Base-by-base conservation (phyloP, 2,113 vertebrate genomes). In the Calonectris borealis region DNA sequence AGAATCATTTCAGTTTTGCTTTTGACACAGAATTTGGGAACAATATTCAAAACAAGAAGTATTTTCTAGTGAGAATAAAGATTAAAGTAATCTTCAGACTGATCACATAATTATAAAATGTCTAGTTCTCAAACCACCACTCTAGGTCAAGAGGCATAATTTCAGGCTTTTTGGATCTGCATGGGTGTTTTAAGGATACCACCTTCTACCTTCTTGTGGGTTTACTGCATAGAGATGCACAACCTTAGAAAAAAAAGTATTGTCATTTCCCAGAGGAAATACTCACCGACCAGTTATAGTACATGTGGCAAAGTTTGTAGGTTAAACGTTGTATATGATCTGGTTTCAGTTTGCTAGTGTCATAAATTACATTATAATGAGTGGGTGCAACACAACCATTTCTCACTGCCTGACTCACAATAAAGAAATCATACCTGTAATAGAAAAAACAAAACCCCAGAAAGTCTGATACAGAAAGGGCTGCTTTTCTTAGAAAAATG, bases 231-330 rank as follows among this genome's bases (percentile, higher is more conserved):
- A 21, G 17, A 38, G 10, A 38, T 3, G 18, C 5, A 3, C 25
- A 11, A 10, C 9, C 16, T 19, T 32, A 31, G 17, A 44, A 49
- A 36, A 73, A 62, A 55, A 62, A 40, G 24, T 5, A 42, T 2
- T 44, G 6, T 10, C 3, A 40, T 17, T 81, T 71, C 15, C 49
- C 57, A 36, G 52, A 76, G 16, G 38, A 55, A 72, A 21, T 75
- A 97, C 97, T 97, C 97, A 99, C 99, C 96, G 99, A 99, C 99
- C 99, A 99, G 97, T 99, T 99, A 91, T 99, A 99, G 92, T 99
- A 99, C 98, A 99, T 91, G 88, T 99, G 99, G 80, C 99, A 99
- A 8, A 99, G 98, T 69, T 99, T 99, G 98, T 99, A 99, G 7
- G 99, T 99, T 4, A 99, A 97, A 79, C 99, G 97, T 97, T 99